phyloP scores from a whole-genome alignment of 2,113 vertebrate genomes.

The Labeo rohita region DNA sequence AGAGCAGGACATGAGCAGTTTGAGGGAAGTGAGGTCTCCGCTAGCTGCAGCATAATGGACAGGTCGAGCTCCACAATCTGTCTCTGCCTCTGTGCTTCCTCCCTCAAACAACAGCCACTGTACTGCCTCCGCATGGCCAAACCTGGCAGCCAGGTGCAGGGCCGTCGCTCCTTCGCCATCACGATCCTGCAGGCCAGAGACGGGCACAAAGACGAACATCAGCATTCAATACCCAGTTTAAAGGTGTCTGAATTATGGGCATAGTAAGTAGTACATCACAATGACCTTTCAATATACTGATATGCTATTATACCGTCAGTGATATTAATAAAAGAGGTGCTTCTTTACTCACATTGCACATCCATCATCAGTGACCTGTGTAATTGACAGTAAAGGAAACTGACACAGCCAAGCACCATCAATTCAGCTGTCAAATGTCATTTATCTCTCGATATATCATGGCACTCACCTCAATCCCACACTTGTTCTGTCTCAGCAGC shows the following conservation, averaged over 20 bases:
- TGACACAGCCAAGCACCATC: not conserved
- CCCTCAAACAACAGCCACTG: conserved; percentile 78
- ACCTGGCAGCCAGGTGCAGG: conserved; percentile 84
- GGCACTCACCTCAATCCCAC: conserved; percentile 55
- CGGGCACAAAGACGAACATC: not conserved
- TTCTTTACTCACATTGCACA: not conserved
- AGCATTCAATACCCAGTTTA: not conserved
- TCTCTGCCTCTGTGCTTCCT: conserved; percentile 69
- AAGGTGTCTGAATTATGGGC: not conserved
- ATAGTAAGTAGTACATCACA: conserved; percentile 7
- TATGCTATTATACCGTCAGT: not conserved
- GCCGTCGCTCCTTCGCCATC: conserved; percentile 79
- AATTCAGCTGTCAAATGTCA: conserved; percentile 5
- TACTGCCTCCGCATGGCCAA: conserved; percentile 71
- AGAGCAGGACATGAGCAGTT: conserved; percentile 74
- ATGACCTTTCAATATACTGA: not conserved
- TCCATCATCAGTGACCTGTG: conserved; percentile 24
- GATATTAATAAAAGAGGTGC: conserved; percentile 9
- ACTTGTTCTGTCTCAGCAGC: conserved; percentile 69
- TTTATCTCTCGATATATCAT: not conserved
- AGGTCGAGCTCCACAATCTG: conserved; percentile 78
- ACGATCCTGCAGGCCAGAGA: conserved; percentile 68
- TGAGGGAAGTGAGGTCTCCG: conserved; percentile 81
- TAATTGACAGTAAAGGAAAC: conserved; percentile 26
- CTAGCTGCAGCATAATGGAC: conserved; percentile 84